Base-by-base conservation (phyloP, 2,888 invertebrate genomes). In the Epistrophe grossulariae region DNA sequence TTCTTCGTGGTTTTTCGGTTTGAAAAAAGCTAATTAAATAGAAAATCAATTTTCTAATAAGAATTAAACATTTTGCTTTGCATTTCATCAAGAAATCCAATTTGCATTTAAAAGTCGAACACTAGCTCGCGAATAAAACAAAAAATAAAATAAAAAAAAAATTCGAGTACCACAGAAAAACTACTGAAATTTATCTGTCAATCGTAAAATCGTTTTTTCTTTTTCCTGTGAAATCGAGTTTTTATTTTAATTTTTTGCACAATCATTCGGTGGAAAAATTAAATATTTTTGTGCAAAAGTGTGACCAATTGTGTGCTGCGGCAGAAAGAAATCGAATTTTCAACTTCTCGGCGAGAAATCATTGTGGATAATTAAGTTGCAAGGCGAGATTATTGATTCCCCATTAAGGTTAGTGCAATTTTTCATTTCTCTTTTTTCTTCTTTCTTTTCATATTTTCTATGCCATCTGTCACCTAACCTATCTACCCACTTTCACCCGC, bases 361-460 rank as follows among this genome's bases (percentile, higher is more conserved):
- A 19, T 59, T 60, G 72, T 77, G 73, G 78, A 81, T 72, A 50
- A 60, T 73, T 48, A 17, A 79, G 77, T 70, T 52, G 79, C 45
- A 71, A 59, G 62, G 68, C 68, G 50, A 78, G 70, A 79, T 79
- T 85, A 85, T 85, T 85, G 85, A 85, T 85, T 82, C 82, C 48
- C 78, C 85, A 85, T 85, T 85, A 82, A 85, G 85, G 85, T 85
- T 85, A 74, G 85, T 85, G 82, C 85, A 85, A 82, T 85, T 83
- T 70, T 55, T 28, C 52, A 59, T 71, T 50, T 64, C 59, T 72
- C 55, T 66, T 64, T 59, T 57, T 45, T 48, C 48, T 45, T 28
- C 17, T 57, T 45, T 48, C 64, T 59, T 59, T 50, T 60, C 38
- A 19, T 35, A 38, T 19, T 60, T 50, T 38, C 70, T 70, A 28